Conservation (phyloP, 2,797 vertebrate species). For the Emydoidea blandingii region DNA sequence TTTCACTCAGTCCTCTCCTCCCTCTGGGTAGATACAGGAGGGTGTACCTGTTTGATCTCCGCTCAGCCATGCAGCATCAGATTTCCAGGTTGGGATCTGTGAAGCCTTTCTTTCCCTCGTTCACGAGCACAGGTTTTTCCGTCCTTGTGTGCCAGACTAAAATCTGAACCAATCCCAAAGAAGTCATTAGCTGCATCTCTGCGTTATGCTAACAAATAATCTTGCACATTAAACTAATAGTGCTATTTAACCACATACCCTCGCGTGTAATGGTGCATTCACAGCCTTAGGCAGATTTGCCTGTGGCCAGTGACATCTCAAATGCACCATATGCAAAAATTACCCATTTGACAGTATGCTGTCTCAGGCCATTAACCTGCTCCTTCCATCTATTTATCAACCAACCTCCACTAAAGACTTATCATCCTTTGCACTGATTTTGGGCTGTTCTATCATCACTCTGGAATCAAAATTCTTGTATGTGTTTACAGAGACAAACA, state of each 20-base stretch:
- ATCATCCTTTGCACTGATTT: neutral
- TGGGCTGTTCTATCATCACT: neutral
- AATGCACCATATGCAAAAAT: constrained; percentile 44
- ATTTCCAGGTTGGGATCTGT: constrained; percentile 98
- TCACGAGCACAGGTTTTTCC: constrained; percentile 97
- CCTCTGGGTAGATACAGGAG: neutral
- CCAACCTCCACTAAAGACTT: constrained; percentile 22
- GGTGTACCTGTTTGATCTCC: constrained; percentile 13
- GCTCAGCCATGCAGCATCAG: constrained; percentile 78
- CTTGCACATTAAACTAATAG: constrained; percentile 63
- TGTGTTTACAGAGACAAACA: too few relatives aligned
- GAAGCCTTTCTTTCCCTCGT: constrained; percentile 98
- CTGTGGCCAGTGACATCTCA: constrained; percentile 15
- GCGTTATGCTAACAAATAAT: constrained; percentile 43
- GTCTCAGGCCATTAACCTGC: constrained; percentile 62
- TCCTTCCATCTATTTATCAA: constrained; percentile 43
- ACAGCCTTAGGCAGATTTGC: constrained; percentile 36
- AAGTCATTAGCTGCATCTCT: constrained; percentile 56
- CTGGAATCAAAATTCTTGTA: rapidly evolving
- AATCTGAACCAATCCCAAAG: constrained; percentile 84
- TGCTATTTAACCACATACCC: constrained; percentile 51
- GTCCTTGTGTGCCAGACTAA: constrained; percentile 99
- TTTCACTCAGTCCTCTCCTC: neutral
- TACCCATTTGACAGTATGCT: constrained; percentile 52
- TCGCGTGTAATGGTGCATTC: constrained; percentile 50